These are phyloP conservation scores for Danionella cerebrum DNA, from an alignment of 2,113 vertebrate species.

Conservation along the genomic window DNA sequence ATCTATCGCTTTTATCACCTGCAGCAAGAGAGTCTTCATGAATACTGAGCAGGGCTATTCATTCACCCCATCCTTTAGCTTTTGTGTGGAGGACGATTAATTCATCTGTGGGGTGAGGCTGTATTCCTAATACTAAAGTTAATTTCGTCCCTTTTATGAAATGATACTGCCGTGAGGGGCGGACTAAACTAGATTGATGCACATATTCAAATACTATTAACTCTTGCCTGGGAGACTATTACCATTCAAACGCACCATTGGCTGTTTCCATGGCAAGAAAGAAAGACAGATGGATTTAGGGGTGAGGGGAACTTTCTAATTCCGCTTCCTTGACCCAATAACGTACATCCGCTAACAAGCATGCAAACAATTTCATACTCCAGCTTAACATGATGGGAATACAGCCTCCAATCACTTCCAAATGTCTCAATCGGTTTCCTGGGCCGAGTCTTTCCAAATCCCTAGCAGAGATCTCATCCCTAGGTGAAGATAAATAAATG, in stretches of 20 bases:
- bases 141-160: slow-evolving; percentile 8
- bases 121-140: not conserved
- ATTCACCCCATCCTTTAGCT: not conserved
- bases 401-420: not conserved
- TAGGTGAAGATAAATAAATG: slow-evolving; percentile 26
- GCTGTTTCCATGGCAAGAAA: slow-evolving; percentile 16
- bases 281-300: slow-evolving; percentile 28
- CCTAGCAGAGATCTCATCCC: not conserved
- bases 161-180: not conserved
- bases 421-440: slow-evolving; percentile 21
- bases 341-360: slow-evolving; percentile 13
- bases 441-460: not conserved
- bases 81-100: not conserved
- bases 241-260: not conserved
- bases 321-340: not conserved
- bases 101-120: not conserved
- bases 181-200: slow-evolving; percentile 3
- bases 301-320: slow-evolving; percentile 18
- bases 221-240: not conserved
- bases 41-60: slow-evolving; percentile 2
- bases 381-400: not conserved
- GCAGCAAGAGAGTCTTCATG: not conserved
- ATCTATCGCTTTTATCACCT: slow-evolving; percentile 98
- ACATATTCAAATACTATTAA: slow-evolving; percentile 10
- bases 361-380: not conserved